These are phyloP conservation scores for Crambe crambe DNA, from an alignment of 37 sponge, comb jelly and placozoan genomes.

Conservation along the genomic window DNA sequence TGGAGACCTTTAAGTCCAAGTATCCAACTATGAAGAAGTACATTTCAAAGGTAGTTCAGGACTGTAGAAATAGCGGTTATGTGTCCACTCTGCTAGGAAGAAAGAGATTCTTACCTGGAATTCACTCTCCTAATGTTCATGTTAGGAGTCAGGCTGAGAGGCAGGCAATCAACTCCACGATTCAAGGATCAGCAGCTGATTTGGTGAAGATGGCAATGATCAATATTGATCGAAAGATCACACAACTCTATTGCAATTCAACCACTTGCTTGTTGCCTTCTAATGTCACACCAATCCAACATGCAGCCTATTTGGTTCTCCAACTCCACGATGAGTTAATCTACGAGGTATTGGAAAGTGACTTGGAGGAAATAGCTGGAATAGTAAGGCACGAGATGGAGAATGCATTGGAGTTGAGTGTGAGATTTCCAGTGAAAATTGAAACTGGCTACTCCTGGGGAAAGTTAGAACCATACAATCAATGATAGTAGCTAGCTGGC, in stretches of 20 bases:
- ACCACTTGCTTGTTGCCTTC: neutral
- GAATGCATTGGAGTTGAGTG: conserved; percentile 68
- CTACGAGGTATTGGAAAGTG: conserved; percentile 73
- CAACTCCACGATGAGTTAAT: conserved; percentile 96
- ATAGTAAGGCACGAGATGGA: conserved; percentile 87
- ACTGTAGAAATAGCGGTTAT: conserved; percentile 76
- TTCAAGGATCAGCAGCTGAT: conserved; percentile 98
- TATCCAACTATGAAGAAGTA: conserved; percentile 74
- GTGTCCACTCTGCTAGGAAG: conserved; percentile 77
- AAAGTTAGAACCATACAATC: conserved; percentile 21
- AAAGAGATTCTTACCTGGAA: conserved; percentile 78
- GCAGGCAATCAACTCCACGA: conserved; percentile 91
- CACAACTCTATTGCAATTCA: neutral
- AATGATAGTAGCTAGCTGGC: neutral
- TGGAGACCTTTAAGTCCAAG: conserved; percentile 84
- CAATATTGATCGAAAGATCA: conserved; percentile 58
- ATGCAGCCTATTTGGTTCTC: conserved; percentile 67
- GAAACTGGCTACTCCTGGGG: conserved; percentile 86
- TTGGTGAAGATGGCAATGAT: conserved; percentile 95
- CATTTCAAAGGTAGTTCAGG: conserved; percentile 61
- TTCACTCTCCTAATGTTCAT: conserved; percentile 56
- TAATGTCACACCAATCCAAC: neutral
- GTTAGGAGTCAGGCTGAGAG: conserved; percentile 86
- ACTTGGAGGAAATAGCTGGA: conserved; percentile 53
- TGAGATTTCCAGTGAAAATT: conserved; percentile 84